Evolutionary conservation across 2,888 invertebrate species (phyloP).

Genomic region (Hymenopus coronatus): DNA sequence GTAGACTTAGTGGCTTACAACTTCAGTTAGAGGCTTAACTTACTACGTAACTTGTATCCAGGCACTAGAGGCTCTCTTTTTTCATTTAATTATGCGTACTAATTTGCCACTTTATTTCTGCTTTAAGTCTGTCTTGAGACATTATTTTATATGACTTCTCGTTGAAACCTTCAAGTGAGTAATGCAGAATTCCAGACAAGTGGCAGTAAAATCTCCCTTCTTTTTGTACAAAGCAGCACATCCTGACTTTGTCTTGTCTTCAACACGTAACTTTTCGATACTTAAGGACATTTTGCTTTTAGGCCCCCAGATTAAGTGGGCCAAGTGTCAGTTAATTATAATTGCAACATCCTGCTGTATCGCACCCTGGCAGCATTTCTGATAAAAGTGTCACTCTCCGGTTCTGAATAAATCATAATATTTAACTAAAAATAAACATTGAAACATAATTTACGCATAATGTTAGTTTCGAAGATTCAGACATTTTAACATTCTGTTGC

Average conservation of each 20-base stretch:
- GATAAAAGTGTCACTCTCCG: too few relatives aligned
- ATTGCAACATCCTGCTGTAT: too few relatives aligned
- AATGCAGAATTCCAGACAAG: background rate
- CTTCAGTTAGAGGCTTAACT: background rate
- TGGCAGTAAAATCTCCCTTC: background rate
- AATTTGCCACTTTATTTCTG: background rate
- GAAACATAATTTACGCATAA: too few relatives aligned
- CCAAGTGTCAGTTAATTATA: too few relatives aligned
- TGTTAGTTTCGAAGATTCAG: too few relatives aligned
- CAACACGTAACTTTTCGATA: too few relatives aligned
- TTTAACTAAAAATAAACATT: too few relatives aligned
- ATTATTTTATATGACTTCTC: background rate
- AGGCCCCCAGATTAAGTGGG: too few relatives aligned
- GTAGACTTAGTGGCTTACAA: background rate
- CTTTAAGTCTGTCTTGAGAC: background rate
- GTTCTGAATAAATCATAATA: too few relatives aligned
- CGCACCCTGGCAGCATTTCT: too few relatives aligned
- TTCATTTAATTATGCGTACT: background rate
- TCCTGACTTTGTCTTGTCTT: background rate
- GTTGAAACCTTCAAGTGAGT: background rate
- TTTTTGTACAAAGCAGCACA: background rate
- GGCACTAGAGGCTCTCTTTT: background rate
- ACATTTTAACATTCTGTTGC: too few relatives aligned
- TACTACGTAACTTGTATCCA: background rate
- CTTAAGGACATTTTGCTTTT: too few relatives aligned